Evolutionary conservation across 2,888 invertebrate species (phyloP), one percentile per base, ranked within the genome.

Genomic region (Ectobius pallidus): DNA sequence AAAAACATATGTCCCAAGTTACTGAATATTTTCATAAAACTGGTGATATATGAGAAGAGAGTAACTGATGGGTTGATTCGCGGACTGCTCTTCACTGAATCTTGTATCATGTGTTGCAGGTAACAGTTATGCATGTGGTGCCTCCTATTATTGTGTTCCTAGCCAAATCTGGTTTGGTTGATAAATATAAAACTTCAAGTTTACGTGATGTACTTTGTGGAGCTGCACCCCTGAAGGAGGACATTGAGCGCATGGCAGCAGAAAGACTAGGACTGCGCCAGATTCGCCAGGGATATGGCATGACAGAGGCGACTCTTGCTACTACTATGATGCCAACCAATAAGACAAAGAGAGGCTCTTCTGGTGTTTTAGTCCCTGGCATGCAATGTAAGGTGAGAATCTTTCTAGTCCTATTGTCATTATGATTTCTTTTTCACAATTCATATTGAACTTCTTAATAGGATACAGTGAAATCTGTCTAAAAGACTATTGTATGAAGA

Each of bases 141-240:
- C 96, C 96, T 0, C 95, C 96, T 1, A 85, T 96, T 34, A 88
- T 94, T 80, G 88, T 95, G 52, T 93, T 95, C 80, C 82, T 96
- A 74, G 91, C 92, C 0, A 95, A 95, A 82, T 90, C 92, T 81
- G 94, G 94, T 0, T 83, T 92, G 67, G 91, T 93, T 2, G 85
- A 88, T 55, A 87, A 91, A 75, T 95, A 91, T 79, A 91, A 96
- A 81, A 83, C 96, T 72, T 89, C 91, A 0, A 90, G 89, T 14
- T 80, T 96, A 3, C 86, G 88, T 78, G 87, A 88, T 63, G 85
- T 95, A 62, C 86, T 92, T 81, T 90, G 90, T 78, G 95, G 94
- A 0, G 96, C 96, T 1, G 95, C 96, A 0, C 92, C 96, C 0
- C 84, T 96, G 9, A 91, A 93, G 0, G 87, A 86, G 78, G 91